Base-by-base conservation (phyloP, 2,888 invertebrate species). In the Drosophila picticornis region DNA sequence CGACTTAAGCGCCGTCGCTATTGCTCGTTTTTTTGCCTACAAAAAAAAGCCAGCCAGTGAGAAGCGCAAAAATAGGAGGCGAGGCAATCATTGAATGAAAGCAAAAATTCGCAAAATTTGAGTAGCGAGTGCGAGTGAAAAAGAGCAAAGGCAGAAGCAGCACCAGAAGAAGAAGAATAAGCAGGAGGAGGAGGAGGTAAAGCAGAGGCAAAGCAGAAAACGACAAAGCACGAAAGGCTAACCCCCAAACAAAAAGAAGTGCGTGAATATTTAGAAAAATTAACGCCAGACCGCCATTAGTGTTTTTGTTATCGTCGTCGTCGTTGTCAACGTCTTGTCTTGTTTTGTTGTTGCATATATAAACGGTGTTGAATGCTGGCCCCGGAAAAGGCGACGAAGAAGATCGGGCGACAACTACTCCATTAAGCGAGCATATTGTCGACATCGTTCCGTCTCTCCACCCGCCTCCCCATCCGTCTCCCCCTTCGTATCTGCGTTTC, bases 241-340 rank as follows among this genome's bases (percentile, higher is more conserved):
- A 82, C 76, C 83, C 80, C 72, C 70, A 78, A 82, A 74, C 61
- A 77, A 80, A 81, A 76, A 80, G 66, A 81, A 83, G 83, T 84
- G 83, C 83, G 83, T 82, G 85, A 83, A 84, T 79, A 86, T 81
- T 83, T 83, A 83, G 90, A 74, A 85, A 87, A 85, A 87, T 77
- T 89, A 89, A 87, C 84, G 81, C 82, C 89, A 81, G 62, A 75
- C 66, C 79, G 80, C 80, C 80, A 80, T 80, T 79, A 75, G 83
- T 80, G 80, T 83, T 83, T 79, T 79, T 82, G 80, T 82, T 75
- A 65, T 79, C 68, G 65, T 78, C 56, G 76, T 79, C 72, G 69
- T 72, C 48, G 77, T 67, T 60, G 58, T 72, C 65, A 58, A 71
- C 65, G 72, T 77, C 59, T 69, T 59, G 61, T 81, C 46, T 46